Conservation (phyloP, 2,113 vertebrate species). For the Epinephelus cyanopodus region DNA sequence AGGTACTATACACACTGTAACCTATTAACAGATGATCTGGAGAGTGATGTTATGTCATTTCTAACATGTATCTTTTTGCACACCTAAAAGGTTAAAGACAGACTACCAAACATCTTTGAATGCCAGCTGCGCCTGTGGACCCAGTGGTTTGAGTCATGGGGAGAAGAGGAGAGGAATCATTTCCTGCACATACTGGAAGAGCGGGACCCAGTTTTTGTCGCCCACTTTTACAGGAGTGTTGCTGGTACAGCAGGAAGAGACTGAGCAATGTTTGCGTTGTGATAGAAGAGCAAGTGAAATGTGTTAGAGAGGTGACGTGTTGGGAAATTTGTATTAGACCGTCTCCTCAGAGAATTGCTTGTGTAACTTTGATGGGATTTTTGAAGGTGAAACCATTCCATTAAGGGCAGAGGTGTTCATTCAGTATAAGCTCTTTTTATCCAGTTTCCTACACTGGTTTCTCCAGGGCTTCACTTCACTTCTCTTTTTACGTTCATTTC, state of each 20-base stretch:
- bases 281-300: conserved; percentile 2
- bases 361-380: conserved; percentile 10
- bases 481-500: conserved; percentile 6
- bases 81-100: conserved; percentile 81
- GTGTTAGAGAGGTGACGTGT: conserved; percentile 1
- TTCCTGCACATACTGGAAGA: conserved; percentile 89
- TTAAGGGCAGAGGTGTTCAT: conserved; percentile 1
- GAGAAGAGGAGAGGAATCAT: conserved; percentile 89
- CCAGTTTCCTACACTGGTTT: background rate
- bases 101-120: conserved; percentile 90
- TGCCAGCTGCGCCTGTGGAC: conserved; percentile 93
- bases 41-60: background rate
- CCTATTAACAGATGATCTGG: background rate
- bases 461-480: background rate
- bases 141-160: conserved; percentile 94
- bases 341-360: conserved; percentile 11
- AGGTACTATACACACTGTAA: conserved; percentile 70
- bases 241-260: conserved; percentile 87
- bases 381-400: conserved; percentile 6
- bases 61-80: background rate
- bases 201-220: conserved; percentile 86
- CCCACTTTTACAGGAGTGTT: conserved; percentile 87
- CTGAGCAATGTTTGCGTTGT: conserved; percentile 46
- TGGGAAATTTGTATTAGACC: background rate
- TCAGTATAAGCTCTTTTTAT: conserved; percentile 19